These are phyloP conservation scores for Andrena marginata DNA, from an alignment of 2,888 invertebrate genomes.

Conservation along the genomic window DNA sequence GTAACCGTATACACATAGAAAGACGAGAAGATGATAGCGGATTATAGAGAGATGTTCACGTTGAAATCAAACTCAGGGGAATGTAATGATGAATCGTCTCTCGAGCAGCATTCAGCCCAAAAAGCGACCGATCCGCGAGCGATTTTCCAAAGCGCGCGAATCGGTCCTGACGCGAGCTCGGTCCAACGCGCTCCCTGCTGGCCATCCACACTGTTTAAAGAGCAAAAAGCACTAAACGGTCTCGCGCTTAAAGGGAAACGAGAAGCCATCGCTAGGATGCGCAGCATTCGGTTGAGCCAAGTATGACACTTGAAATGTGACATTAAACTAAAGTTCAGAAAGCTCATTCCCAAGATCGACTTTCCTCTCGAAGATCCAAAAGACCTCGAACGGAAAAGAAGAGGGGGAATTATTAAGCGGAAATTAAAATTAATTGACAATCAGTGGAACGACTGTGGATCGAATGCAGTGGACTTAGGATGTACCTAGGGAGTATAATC, in stretches of 20 bases:
- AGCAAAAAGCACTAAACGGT: background rate
- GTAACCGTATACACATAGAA: conserved; percentile 27
- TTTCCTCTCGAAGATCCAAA: no score
- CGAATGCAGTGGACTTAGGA: background rate
- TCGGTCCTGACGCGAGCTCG: conserved; percentile 37
- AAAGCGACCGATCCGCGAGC: conserved; percentile 43
- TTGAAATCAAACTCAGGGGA: conserved; percentile 73
- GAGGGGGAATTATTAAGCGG: no score
- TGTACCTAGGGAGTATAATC: background rate
- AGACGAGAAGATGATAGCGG: conserved; percentile 14
- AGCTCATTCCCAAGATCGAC: no score
- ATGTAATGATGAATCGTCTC: conserved; percentile 67
- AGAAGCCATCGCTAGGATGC: no score
- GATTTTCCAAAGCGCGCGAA: conserved; percentile 42
- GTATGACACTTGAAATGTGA: no score
- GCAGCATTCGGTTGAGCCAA: no score
- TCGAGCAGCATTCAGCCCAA: conserved; percentile 50
- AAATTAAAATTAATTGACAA: conserved; percentile 1
- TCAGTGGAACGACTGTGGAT: background rate
- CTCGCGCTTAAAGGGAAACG: no score
- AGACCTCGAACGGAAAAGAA: no score
- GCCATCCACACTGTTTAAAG: background rate
- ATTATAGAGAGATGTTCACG: conserved; percentile 55
- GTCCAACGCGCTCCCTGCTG: conserved; percentile 32
- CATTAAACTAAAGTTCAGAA: no score